Evolutionary conservation across 2,797 vertebrate genomes (phyloP).

Genomic region (Pseudochirops corinnae): DNA sequence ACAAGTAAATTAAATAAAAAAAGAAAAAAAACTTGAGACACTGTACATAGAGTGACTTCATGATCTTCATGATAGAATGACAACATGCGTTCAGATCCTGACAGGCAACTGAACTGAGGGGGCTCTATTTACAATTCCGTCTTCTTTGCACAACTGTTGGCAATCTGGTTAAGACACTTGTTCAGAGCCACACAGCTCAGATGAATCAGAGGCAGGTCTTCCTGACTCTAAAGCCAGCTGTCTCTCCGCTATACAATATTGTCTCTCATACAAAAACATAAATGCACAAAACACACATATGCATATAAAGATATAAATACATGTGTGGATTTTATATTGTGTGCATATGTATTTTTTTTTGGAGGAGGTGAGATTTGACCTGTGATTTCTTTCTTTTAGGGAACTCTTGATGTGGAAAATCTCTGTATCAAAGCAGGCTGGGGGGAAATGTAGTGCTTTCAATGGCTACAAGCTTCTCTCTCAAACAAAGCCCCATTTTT

Average conservation of each 20-base stretch:
- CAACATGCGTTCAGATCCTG: neutral
- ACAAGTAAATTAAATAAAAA: no score
- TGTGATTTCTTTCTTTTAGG: neutral
- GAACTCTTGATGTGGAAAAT: neutral
- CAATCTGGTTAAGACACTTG: neutral
- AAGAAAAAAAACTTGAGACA: neutral
- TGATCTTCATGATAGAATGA: neutral
- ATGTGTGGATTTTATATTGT: neutral
- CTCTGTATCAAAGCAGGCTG: neutral
- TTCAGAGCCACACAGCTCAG: neutral
- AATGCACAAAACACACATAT: neutral
- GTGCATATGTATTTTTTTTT: neutral
- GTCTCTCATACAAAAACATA: neutral
- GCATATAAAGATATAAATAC: neutral
- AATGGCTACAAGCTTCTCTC: neutral
- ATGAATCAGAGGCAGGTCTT: neutral
- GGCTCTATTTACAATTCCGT: neutral
- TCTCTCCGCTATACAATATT: neutral
- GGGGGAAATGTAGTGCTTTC: neutral
- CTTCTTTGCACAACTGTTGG: neutral
- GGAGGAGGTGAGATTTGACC: no score
- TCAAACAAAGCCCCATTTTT: neutral
- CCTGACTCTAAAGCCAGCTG: neutral
- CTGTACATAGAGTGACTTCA: neutral
- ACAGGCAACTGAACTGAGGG: neutral